Base-by-base conservation (phyloP, 2,797 vertebrate genomes). In the Oryzias sinensis region DNA sequence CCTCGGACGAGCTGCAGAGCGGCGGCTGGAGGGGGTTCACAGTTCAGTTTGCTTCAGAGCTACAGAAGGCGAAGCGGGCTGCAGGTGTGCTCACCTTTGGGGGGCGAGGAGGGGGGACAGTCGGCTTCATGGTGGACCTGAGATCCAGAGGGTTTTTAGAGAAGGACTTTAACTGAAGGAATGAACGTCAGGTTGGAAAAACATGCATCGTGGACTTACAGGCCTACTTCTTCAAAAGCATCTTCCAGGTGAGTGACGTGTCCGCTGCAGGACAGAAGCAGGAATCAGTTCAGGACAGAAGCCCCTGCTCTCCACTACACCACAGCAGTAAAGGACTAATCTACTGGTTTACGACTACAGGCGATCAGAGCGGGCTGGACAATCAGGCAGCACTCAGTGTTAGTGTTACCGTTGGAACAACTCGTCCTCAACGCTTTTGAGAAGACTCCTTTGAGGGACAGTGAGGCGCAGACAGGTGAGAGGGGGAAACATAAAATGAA, bases 41-140 rank as follows among this genome's bases (percentile, higher is more conserved):
- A 11, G 16, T 15, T 7, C 17, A 27, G 7, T 5, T 14, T 13
- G 5, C n/a, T 6, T 14, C 22, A 27, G 40, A 43, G 20, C 15
- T 18, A 14, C 17, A 15, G 25, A 20, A 6, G 1, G 5, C 13
- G 25, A 0, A 2, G 6, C 18, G 2, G 4, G 14, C 13, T 22
- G 33, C 0, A 42, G 3, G 33, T 37, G 33, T 1, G 25, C 82
- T 92, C 74, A 99, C 97, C 94, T 99, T 99, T 14, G 96, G 96
- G 62, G 97, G 97, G 18, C 98, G 89, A 0, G 97, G 96, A 71
- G 96, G 97, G 0, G 95, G 96, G 68, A 91, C 44, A 40, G 89
- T 92, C 33, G 92, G 91, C 81, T 95, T 97, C 14, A 97, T 89
- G 1, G 96, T 98, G 0, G 94, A 95, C 50, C 96, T 98, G 78